phyloP scores from a whole-genome alignment of 2,797 vertebrate genomes.

The Hydrolagus colliei region DNA sequence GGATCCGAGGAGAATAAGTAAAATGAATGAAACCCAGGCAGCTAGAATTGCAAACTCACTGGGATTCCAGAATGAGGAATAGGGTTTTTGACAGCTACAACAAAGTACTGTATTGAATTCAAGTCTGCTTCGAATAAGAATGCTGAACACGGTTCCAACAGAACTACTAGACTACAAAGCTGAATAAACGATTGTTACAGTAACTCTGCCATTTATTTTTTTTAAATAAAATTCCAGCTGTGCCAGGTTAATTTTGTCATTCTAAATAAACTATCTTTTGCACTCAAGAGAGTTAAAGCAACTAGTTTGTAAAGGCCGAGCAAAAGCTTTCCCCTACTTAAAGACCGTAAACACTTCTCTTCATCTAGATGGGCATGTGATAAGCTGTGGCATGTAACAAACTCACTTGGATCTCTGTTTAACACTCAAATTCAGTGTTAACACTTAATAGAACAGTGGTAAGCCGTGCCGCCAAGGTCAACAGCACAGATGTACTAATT shows the following conservation, averaged over 20 bases:
- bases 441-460: constrained; percentile 68
- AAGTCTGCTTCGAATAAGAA: not conserved
- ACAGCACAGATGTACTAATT: constrained; percentile 81
- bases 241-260: not conserved
- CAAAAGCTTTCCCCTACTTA: constrained; percentile 36
- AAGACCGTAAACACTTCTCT: constrained; percentile 50
- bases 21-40: not conserved
- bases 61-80: not conserved
- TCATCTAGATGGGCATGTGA: constrained; percentile 48
- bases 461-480: constrained; percentile 82
- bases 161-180: not conserved
- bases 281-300: constrained; percentile 7
- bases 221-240: not conserved
- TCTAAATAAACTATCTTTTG: not conserved
- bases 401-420: constrained; percentile 52
- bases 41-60: not conserved
- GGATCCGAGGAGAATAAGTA: not conserved
- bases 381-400: constrained; percentile 47
- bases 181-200: not conserved
- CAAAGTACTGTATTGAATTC: not conserved
- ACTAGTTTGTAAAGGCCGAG: not conserved
- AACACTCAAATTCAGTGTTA: constrained; percentile 62
- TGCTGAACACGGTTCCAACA: not conserved
- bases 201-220: not conserved
- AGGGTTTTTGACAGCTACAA: not conserved